A percentile compares a stretch with the other conserved stretches of the same genome.
These are phyloP conservation scores for Coryphaenoides rupestris DNA, from an alignment of 2,113 vertebrate genomes.

Conservation along the genomic window DNA sequence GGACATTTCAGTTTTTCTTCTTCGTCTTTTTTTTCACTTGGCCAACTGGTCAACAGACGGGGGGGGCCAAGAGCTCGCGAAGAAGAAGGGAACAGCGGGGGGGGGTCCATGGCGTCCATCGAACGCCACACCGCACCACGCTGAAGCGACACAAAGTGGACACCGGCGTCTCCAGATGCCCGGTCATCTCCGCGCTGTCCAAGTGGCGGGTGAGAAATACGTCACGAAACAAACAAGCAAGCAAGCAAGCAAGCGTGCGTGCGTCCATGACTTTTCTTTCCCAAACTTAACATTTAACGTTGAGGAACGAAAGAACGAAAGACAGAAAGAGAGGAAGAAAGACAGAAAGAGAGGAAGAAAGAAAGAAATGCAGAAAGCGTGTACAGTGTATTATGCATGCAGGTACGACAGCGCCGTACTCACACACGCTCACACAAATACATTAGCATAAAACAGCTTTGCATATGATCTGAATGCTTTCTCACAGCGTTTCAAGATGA, in stretches of 20 bases:
- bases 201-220: conserved; percentile 9
- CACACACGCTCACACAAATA: conserved; percentile 39
- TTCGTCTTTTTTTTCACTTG: conserved; percentile 20
- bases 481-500: conserved; percentile 35
- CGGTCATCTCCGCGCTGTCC: conserved; percentile 47
- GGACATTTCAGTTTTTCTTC: background rate
- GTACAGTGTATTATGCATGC: conserved; percentile 45
- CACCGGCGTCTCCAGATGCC: conserved; percentile 48
- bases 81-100: background rate
- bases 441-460: conserved; percentile 67
- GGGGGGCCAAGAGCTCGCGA: conserved; percentile 39
- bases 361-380: conserved; percentile 36
- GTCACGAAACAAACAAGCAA: too few species aligned
- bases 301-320: background rate
- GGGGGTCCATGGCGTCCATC: conserved; percentile 38
- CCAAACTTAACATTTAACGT: background rate
- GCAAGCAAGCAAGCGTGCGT: conserved; percentile 11
- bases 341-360: conserved; percentile 15
- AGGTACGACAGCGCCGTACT: conserved; percentile 33
- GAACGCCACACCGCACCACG: too few species aligned
- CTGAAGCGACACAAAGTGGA: conserved; percentile 34
- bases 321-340: conserved; percentile 2
- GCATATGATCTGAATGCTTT: conserved; percentile 57
- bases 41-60: conserved; percentile 63
- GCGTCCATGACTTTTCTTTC: background rate